Base-by-base conservation (phyloP, 2,797 vertebrate genomes). In the Halcyon chelicuti region DNA sequence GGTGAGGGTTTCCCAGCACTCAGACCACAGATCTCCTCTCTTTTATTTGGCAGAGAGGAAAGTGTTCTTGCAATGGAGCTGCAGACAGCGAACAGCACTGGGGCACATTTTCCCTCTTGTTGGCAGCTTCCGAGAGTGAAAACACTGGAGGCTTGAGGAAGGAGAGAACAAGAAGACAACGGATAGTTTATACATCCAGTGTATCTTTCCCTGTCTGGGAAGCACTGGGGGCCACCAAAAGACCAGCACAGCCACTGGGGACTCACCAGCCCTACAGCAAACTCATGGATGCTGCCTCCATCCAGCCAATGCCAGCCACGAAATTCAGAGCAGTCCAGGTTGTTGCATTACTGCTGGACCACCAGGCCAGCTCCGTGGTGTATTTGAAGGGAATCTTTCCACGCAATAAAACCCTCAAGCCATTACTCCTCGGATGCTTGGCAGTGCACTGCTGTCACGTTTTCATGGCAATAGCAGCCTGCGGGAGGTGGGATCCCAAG, bases 381-480 rank as follows among this genome's bases (percentile, higher is more conserved):
- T 58, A 28, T 73, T 82, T 87, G 88, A 92, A 81, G 87, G 40
- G 63, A 94, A 92, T 94, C 83, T 57, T 95, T 91, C 90, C 71
- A 74, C 2, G 25, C 84, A 94, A 54, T 88, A 94, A 97, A 97
- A 93, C n/a, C 85, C 84, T 94, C 63, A 37, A 82, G 84, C 86
- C 39, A 0, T 82, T 95, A 74, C 66, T 89, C 88, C 86, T 96
- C 2, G 17, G 58, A 72, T 92, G 94, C 88, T 87, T 95, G 91
- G 62, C 93, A 90, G 85, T 19, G 7, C 0, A 1, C 51, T 84
- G 71, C 71, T 90, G 84, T 94, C 94, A 92, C 44, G 28, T 97
- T 95, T 83, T 94, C 93, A 78, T n/a, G 65, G 91, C 93, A 96
- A 91, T 66, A 90, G 83, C 79, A 95, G 82, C 76, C 88, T 67